Percentiles rank a stretch among this genome's conserved stretches.
These are phyloP conservation scores for Apamea sordens DNA, from an alignment of 2,888 invertebrate species.

Conservation along the genomic window DNA sequence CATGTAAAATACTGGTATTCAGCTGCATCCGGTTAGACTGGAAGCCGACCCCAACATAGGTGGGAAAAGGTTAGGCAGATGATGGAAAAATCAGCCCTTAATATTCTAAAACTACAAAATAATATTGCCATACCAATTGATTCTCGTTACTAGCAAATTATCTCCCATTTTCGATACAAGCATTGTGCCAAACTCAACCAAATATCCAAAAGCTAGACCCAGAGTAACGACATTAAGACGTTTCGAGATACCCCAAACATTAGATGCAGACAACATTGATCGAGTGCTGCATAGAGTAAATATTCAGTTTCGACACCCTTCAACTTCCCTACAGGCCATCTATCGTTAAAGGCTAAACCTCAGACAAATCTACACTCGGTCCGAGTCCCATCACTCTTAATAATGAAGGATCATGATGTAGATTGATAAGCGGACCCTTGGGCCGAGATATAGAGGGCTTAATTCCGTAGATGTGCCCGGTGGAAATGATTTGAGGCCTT, in stretches of 20 bases:
- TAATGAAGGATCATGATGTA: conserved; percentile 89
- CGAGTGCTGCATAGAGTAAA: conserved; percentile 66
- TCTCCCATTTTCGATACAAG: neutral
- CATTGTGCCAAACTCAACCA: neutral
- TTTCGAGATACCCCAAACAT: conserved; percentile 22
- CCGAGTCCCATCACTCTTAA: conserved; percentile 87
- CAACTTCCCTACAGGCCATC: conserved; percentile 66
- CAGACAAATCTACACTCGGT: conserved; percentile 86
- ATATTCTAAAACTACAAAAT: neutral
- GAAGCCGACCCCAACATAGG: too few relatives aligned
- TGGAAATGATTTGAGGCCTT: conserved; percentile 38
- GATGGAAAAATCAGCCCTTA: neutral
- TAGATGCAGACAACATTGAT: conserved; percentile 62
- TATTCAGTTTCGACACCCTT: conserved; percentile 66
- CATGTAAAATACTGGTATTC: too few relatives aligned
- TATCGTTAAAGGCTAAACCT: conserved; percentile 82
- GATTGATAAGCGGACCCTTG: conserved; percentile 88
- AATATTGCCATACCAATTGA: neutral
- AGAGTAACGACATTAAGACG: conserved; percentile 22
- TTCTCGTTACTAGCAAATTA: neutral
- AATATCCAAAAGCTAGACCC: neutral
- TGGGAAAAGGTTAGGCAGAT: too few relatives aligned
- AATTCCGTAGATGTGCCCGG: conserved; percentile 65
- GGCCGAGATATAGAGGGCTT: conserved; percentile 67
- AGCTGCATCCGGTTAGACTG: too few relatives aligned